phyloP scores from a whole-genome alignment of 2,113 vertebrate genomes.

The Apodemus sylvaticus region DNA sequence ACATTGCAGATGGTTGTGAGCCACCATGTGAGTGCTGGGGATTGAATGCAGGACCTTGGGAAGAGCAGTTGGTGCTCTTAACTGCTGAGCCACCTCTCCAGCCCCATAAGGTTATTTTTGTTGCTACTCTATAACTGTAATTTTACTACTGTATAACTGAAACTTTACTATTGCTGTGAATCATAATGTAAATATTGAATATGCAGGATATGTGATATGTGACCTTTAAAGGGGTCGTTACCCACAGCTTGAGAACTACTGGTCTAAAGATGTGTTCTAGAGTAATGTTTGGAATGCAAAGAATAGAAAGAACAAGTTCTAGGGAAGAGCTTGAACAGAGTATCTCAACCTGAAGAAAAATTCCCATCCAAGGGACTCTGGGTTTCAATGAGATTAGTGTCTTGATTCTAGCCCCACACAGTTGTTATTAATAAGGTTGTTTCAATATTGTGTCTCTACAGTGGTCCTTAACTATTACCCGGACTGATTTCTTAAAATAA shows the following conservation, averaged over 20 bases:
- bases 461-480: background rate
- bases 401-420: background rate
- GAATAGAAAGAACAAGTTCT: slow-evolving; percentile 36
- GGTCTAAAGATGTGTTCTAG: background rate
- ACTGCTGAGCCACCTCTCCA: too few relatives aligned
- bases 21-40: too few relatives aligned
- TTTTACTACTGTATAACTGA: background rate
- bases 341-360: slow-evolving; percentile 67
- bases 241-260: background rate
- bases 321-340: slow-evolving; percentile 47
- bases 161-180: background rate
- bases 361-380: slow-evolving; percentile 22
- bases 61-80: too few relatives aligned
- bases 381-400: slow-evolving; percentile 49
- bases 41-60: too few relatives aligned
- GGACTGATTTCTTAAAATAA: slow-evolving; percentile 25
- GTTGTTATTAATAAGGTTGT: background rate
- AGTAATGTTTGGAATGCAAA: slow-evolving; percentile 66
- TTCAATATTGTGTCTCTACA: slow-evolving; percentile 42
- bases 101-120: background rate
- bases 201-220: background rate
- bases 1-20: too few relatives aligned
- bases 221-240: background rate
- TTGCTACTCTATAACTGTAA: background rate
- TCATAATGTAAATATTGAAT: background rate